phyloP scores from a whole-genome alignment of 2,888 invertebrate genomes.

The Hydraecia micacea region DNA sequence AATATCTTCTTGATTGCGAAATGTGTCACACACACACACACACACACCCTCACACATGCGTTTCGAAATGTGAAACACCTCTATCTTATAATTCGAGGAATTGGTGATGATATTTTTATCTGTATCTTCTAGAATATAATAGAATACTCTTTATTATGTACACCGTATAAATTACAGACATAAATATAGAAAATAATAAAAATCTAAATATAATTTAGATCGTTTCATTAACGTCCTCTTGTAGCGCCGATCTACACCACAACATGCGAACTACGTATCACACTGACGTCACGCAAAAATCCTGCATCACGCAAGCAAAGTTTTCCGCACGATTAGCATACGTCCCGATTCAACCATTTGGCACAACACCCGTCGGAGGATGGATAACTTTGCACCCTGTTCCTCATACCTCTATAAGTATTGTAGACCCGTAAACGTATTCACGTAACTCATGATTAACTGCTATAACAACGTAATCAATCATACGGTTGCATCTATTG shows the following conservation, averaged over 20 bases:
- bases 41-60: too few relatives aligned
- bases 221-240: too few relatives aligned
- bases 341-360: background rate
- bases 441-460: conserved; percentile 45
- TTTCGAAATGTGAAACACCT: background rate
- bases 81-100: background rate
- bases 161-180: too few relatives aligned
- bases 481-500: conserved; percentile 36
- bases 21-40: background rate
- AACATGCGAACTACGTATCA: background rate
- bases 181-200: too few relatives aligned
- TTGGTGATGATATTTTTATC: background rate
- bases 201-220: too few relatives aligned
- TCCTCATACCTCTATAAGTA: background rate
- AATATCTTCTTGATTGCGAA: background rate
- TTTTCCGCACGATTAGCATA: background rate
- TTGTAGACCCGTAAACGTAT: background rate
- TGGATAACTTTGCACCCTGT: background rate
- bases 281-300: background rate
- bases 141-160: too few relatives aligned
- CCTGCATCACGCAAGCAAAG: background rate
- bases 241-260: background rate
- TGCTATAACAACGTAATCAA: conserved; percentile 56
- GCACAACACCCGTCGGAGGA: background rate
- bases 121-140: too few relatives aligned